These are phyloP conservation scores for Macquaria australasica DNA, from an alignment of 2,113 vertebrate species.

Conservation along the genomic window DNA sequence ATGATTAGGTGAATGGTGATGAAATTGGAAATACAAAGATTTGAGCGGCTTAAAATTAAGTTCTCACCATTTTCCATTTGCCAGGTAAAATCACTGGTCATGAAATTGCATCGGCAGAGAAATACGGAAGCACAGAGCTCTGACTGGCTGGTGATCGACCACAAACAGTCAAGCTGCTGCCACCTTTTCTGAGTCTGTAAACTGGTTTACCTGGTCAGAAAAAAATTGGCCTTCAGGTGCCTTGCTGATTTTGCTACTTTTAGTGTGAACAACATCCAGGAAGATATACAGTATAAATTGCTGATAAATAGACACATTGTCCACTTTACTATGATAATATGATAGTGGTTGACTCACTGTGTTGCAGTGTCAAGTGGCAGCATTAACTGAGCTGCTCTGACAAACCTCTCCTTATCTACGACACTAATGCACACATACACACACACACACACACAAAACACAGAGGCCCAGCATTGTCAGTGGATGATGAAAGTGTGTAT, in stretches of 20 bases:
- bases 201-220: not conserved
- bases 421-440: not conserved
- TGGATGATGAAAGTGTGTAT: conserved; percentile 24
- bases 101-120: not conserved
- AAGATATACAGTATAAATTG: not conserved
- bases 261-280: not conserved
- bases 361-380: conserved; percentile 33
- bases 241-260: not conserved
- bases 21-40: not conserved
- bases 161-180: not conserved
- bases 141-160: not conserved
- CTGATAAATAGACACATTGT: conserved; percentile 1
- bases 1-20: not conserved
- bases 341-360: conserved; percentile 7
- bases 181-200: not conserved
- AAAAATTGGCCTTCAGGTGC: not conserved
- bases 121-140: not conserved
- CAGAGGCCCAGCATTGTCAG: not conserved
- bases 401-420: conserved; percentile 31
- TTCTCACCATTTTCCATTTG: conserved; percentile 2
- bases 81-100: not conserved
- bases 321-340: not conserved
- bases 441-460: conserved; percentile 10
- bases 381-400: conserved; percentile 24
- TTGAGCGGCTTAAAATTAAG: not conserved